Percentiles rank a stretch among this genome's conserved stretches.
Evolutionary conservation across 2,888 invertebrate species (phyloP).

Genomic region (Aspidiotus rigidus): DNA sequence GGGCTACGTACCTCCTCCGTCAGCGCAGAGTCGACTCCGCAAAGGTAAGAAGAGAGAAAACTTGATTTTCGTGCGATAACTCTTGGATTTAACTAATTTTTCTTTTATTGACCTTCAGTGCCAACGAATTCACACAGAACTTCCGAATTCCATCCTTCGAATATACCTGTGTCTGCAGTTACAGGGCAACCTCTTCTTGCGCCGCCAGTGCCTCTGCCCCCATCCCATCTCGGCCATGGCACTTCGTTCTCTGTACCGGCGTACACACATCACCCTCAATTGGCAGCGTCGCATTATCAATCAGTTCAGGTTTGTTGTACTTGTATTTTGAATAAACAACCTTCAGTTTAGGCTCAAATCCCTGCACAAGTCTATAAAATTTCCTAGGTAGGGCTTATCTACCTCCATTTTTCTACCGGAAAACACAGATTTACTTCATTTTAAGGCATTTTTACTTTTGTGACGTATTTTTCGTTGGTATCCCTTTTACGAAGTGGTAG

Average conservation of each 20-base stretch:
- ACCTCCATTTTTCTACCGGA: too few relatives aligned
- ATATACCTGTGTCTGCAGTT: conserved; percentile 59
- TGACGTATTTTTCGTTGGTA: too few relatives aligned
- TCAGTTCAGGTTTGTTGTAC: conserved; percentile 40
- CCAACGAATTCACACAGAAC: conserved; percentile 20
- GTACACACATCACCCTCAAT: conserved; percentile 42
- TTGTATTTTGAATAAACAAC: neutral
- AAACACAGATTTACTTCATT: too few relatives aligned
- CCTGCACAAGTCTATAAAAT: too few relatives aligned
- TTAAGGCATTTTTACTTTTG: too few relatives aligned
- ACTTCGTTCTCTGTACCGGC: conserved; percentile 41
- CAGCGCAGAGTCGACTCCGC: conserved; percentile 12
- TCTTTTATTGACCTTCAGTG: neutral
- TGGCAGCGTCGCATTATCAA: conserved; percentile 42
- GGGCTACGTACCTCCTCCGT: conserved; percentile 5
- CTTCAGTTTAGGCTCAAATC: too few relatives aligned
- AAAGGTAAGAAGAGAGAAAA: conserved; percentile 17
- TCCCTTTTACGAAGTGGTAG: too few relatives aligned
- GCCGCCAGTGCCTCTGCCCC: conserved; percentile 60
- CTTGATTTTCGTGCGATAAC: conserved; percentile 19
- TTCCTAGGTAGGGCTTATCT: too few relatives aligned
- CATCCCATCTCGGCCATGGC: conserved; percentile 29
- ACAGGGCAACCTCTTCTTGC: conserved; percentile 79
- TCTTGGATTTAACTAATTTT: conserved; percentile 16
- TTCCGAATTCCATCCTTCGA: conserved; percentile 30